phyloP scores from a whole-genome alignment of 2,113 vertebrate genomes.

The Nothocercus julius region DNA sequence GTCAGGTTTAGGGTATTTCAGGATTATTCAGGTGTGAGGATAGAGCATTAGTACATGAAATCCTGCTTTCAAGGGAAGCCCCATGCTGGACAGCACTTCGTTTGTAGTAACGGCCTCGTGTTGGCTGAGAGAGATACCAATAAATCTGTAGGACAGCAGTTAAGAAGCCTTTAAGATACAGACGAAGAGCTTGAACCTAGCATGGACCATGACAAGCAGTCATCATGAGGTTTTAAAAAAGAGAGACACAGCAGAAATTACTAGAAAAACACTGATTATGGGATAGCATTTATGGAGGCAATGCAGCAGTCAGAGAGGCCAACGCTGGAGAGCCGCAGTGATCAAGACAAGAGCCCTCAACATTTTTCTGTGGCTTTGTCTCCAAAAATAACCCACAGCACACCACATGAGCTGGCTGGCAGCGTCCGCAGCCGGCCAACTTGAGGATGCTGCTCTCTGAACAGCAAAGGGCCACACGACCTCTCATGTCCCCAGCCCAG shows the following conservation, averaged over 20 bases:
- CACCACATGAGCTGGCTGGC: neutral
- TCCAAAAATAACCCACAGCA: neutral
- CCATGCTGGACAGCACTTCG: neutral
- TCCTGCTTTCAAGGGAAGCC: neutral
- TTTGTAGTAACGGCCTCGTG: neutral
- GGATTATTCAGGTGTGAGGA: neutral
- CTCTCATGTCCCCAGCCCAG: neutral
- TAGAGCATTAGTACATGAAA: neutral
- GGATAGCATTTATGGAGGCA: neutral
- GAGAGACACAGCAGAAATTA: too few species aligned
- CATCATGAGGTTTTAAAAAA: neutral
- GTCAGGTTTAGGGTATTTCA: neutral
- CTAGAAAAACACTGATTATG: neutral
- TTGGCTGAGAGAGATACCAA: fast-evolving
- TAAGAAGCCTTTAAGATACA: neutral
- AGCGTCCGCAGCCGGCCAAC: neutral
- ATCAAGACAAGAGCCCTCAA: neutral
- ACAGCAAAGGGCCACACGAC: neutral
- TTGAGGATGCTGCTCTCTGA: neutral
- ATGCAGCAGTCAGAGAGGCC: neutral
- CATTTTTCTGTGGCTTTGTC: neutral
- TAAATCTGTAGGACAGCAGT: neutral
- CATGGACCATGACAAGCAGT: neutral
- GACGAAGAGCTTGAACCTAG: neutral
- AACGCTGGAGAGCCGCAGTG: neutral